phyloP scores from a whole-genome alignment of 1,140 invertebrate genomes.

The Acromyrmex heyeri region DNA sequence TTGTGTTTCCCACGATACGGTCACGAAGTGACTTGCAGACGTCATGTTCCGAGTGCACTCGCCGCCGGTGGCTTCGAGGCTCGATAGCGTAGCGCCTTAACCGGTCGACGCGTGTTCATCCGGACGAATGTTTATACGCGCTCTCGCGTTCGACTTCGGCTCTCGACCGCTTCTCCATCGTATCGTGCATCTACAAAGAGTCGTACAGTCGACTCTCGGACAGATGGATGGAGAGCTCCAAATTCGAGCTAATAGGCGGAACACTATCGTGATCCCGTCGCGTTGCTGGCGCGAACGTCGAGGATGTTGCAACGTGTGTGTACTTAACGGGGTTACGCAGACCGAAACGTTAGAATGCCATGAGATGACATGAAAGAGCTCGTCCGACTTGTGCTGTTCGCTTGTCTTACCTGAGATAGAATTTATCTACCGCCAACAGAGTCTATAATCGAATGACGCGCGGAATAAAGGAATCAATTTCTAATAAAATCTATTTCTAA shows the following conservation, averaged over 20 bases:
- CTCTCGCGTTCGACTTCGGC: constrained; percentile 64
- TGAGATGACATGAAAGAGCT: constrained; percentile 35
- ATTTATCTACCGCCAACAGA: constrained; percentile 8
- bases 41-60: constrained; percentile 79
- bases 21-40: constrained; percentile 84
- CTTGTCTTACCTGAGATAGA: neutral
- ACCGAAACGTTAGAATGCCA: constrained; percentile 18
- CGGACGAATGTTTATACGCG: constrained; percentile 79
- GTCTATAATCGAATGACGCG: neutral
- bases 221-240: constrained; percentile 73
- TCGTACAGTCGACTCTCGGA: constrained; percentile 62
- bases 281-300: constrained; percentile 27
- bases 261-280: constrained; percentile 54
- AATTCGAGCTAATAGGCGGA: constrained; percentile 78
- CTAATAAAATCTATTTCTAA: constrained; percentile 37
- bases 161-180: constrained; percentile 63
- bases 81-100: constrained; percentile 71
- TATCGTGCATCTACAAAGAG: constrained; percentile 40
- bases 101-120: constrained; percentile 51
- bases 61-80: constrained; percentile 72
- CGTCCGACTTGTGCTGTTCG: neutral
- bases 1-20: constrained; percentile 86
- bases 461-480: constrained; percentile 8
- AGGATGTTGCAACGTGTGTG: constrained; percentile 48
- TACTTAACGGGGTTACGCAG: constrained; percentile 48